Conservation (phyloP, 1,140 invertebrate genomes). For the Diachasma alloeum region DNA sequence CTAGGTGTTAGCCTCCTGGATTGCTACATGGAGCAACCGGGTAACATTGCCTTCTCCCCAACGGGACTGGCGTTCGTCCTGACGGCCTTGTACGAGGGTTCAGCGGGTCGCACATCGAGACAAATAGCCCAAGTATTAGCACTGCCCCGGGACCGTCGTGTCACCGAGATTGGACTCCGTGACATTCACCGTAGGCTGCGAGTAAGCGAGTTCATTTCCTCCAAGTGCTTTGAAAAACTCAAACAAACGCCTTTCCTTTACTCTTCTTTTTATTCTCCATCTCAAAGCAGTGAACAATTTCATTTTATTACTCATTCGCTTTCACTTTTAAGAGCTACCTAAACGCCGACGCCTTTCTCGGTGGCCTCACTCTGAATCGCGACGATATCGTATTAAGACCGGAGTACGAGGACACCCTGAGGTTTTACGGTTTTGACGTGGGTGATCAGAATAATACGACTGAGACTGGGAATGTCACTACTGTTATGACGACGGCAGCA, state of each 20-base stretch:
- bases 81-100: constrained; percentile 79
- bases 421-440: constrained; percentile 81
- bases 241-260: neutral
- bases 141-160: constrained; percentile 73
- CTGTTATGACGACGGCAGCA: neutral
- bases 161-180: constrained; percentile 78
- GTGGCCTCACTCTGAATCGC: constrained; percentile 78
- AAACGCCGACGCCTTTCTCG: constrained; percentile 80
- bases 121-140: constrained; percentile 75
- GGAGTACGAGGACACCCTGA: constrained; percentile 74
- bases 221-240: neutral
- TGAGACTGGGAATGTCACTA: neutral
- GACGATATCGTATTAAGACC: constrained; percentile 76
- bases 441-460: constrained; percentile 22
- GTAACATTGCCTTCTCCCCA: constrained; percentile 86
- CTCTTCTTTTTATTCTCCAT: neutral
- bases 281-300: neutral
- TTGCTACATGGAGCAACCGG: constrained; percentile 68
- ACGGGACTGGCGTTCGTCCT: constrained; percentile 80
- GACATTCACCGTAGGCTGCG: constrained; percentile 80
- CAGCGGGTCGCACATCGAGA: constrained; percentile 71
- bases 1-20: constrained; percentile 74
- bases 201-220: constrained; percentile 63
- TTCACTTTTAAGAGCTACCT: constrained; percentile 76
- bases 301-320: neutral